phyloP scores from a whole-genome alignment of 53 echinoderm and acorn worm genomes.

The Arbacia lixula region DNA sequence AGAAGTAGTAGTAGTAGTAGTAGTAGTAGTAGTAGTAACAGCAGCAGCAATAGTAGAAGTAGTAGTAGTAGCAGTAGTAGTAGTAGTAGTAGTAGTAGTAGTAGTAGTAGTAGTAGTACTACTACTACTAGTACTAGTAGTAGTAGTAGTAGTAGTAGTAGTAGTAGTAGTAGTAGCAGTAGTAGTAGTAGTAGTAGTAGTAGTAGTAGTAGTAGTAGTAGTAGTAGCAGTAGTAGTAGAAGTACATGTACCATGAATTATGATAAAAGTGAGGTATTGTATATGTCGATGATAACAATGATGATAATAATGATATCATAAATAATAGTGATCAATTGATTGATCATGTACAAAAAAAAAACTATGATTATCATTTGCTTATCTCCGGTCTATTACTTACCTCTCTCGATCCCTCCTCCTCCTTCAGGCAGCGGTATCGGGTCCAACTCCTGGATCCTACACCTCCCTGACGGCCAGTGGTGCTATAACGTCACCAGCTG shows the following conservation, averaged over 20 bases:
- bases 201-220: not conserved
- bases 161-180: not conserved
- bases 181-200: not conserved
- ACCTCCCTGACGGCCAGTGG: slow-evolving; percentile 68
- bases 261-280: not conserved
- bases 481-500: slow-evolving; percentile 78
- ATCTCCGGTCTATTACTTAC: too few species aligned
- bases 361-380: too few species aligned
- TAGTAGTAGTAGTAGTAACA: not conserved
- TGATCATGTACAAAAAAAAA: too few species aligned
- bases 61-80: not conserved
- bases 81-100: not conserved
- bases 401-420: too few species aligned
- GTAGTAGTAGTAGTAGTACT: not conserved
- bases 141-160: not conserved
- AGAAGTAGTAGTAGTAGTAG: not conserved
- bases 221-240: not conserved
- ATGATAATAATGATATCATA: too few species aligned
- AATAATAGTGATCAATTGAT: too few species aligned
- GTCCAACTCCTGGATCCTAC: slow-evolving; percentile 64
- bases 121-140: not conserved
- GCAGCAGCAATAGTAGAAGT: not conserved
- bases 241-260: too few species aligned
- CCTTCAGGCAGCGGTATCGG: not conserved
- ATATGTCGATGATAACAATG: too few species aligned